These are phyloP conservation scores for Acomys russatus DNA, from an alignment of 2,797 vertebrate species.

Conservation along the genomic window DNA sequence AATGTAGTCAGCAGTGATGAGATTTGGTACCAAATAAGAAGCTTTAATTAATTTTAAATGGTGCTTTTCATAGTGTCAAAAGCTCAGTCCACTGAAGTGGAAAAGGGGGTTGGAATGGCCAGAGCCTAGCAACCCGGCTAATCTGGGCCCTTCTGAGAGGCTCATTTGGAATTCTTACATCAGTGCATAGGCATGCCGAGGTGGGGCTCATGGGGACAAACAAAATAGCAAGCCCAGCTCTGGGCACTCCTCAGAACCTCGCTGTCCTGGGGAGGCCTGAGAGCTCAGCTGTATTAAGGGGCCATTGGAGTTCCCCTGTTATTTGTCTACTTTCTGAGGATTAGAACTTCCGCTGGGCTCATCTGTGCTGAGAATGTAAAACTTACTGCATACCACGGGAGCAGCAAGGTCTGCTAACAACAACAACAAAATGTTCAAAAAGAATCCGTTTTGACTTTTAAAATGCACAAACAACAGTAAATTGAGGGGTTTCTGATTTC, in stretches of 20 bases:
- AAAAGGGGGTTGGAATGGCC: conserved; percentile 95
- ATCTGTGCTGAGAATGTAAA: conserved; percentile 84
- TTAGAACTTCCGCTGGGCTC: conserved; percentile 82
- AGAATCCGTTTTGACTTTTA: conserved; percentile 74
- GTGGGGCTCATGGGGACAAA: conserved; percentile 88
- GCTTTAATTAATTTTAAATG: conserved; percentile 99
- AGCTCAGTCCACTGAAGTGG: conserved; percentile 95
- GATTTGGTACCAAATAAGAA: conserved; percentile 94
- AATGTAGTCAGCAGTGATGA: conserved; percentile 84
- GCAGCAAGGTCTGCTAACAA: conserved; percentile 62
- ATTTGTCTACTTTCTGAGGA: conserved; percentile 77
- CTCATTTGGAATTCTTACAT: conserved; percentile 97
- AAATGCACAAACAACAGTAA: conserved; percentile 75
- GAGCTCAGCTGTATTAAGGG: conserved; percentile 73
- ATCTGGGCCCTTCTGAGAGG: conserved; percentile 92
- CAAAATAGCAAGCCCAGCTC: conserved; percentile 84
- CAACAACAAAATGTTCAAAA: conserved; percentile 57
- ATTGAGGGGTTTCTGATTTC: conserved; percentile 80
- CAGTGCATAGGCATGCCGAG: conserved; percentile 94
- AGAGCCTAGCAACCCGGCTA: conserved; percentile 96
- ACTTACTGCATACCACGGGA: conserved; percentile 68
- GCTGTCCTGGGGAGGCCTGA: conserved; percentile 76
- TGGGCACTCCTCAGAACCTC: conserved; percentile 75
- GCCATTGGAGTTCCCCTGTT: conserved; percentile 82
- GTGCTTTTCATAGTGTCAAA: conserved; percentile 96